phyloP scores from a whole-genome alignment of 2,797 vertebrate species.

The Parotocinclus haroldoi region DNA sequence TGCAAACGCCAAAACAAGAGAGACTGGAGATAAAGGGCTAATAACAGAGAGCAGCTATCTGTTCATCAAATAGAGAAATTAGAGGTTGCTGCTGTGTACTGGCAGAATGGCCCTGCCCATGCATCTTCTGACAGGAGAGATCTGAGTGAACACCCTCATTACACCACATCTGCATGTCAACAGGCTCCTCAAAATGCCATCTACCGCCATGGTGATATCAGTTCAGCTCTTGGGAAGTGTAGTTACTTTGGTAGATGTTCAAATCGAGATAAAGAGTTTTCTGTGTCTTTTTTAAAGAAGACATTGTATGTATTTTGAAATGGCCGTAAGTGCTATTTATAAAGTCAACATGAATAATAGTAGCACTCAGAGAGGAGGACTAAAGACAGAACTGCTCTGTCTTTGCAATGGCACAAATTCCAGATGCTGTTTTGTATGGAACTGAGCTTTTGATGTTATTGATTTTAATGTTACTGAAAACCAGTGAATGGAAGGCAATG shows the following conservation, averaged over 20 bases:
- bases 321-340: conserved; percentile 20
- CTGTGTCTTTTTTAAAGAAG: conserved; percentile 13
- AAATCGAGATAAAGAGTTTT: conserved; percentile 14
- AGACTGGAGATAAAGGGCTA: conserved; percentile 21
- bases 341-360: conserved; percentile 13
- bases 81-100: conserved; percentile 26
- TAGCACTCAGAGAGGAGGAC: background rate
- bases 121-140: conserved; percentile 22
- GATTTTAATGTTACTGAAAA: conserved; percentile 25
- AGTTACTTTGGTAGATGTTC: conserved; percentile 2
- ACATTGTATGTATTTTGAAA: conserved; percentile 6
- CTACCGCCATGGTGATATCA: conserved; percentile 9
- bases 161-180: conserved; percentile 37
- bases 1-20: conserved; percentile 11
- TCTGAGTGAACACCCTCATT: conserved; percentile 35
- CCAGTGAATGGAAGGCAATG: conserved; percentile 22
- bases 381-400: conserved; percentile 10
- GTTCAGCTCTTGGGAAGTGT: conserved; percentile 10
- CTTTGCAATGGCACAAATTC: conserved; percentile 11
- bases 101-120: conserved; percentile 30
- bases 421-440: conserved; percentile 11
- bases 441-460: conserved; percentile 5
- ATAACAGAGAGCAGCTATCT: conserved; percentile 30
- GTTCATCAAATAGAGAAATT: conserved; percentile 42
- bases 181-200: conserved; percentile 16